phyloP scores from a whole-genome alignment of 2,113 vertebrate species.

The Piaya cayana region DNA sequence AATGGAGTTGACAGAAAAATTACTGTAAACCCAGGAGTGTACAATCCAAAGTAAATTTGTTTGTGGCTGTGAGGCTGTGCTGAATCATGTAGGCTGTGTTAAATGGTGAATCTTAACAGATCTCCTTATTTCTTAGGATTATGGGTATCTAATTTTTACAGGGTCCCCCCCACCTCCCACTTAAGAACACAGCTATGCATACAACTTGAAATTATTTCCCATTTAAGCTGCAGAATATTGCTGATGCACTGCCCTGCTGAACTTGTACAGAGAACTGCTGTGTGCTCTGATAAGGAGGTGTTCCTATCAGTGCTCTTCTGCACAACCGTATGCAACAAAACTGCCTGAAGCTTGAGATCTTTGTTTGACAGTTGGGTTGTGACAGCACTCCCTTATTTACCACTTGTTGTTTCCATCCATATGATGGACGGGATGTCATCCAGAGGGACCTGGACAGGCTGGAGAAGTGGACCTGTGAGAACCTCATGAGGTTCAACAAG shows the following conservation, averaged over 20 bases:
- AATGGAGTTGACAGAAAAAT: background rate
- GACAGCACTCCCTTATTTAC: background rate
- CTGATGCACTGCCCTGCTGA: background rate
- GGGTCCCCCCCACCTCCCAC: accelerated
- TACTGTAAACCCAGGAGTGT: background rate
- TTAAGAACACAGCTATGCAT: background rate
- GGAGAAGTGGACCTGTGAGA: too few relatives aligned
- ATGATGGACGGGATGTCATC: too few relatives aligned
- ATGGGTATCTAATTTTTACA: accelerated
- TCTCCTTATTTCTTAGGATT: too few relatives aligned
- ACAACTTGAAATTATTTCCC: background rate
- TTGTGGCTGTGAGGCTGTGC: background rate
- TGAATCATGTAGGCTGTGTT: background rate
- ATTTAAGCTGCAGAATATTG: background rate
- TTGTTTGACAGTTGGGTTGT: background rate
- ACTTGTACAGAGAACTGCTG: background rate
- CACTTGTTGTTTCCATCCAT: background rate
- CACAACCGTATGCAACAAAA: too few relatives aligned
- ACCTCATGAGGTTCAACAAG: too few relatives aligned
- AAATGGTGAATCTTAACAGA: background rate
- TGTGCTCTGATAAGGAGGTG: background rate
- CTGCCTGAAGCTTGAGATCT: accelerated
- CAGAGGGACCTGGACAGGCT: too few relatives aligned
- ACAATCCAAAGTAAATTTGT: background rate
- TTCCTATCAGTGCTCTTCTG: background rate